Conservation (phyloP, 2,113 vertebrate species). For the Deroptyus accipitrinus region DNA sequence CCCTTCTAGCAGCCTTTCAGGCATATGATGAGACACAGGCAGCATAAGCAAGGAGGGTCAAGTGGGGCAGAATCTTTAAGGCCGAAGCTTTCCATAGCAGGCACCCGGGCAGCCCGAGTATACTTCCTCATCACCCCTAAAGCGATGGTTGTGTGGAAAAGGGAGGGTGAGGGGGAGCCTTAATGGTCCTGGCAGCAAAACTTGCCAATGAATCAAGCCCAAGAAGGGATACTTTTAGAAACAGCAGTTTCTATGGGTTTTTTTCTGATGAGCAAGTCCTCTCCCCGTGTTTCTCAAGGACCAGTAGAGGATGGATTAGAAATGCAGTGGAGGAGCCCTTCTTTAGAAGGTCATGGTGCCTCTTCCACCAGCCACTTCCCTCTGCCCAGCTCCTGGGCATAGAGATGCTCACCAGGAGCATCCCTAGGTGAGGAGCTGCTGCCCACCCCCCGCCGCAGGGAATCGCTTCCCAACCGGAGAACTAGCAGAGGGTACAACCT, state of each 20-base stretch:
- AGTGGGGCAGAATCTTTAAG: neutral
- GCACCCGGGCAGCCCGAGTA: accelerated
- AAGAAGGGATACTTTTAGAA: neutral
- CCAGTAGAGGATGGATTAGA: accelerated
- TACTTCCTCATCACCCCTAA: neutral
- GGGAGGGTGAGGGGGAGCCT: neutral
- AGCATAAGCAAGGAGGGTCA: neutral
- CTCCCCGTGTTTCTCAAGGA: neutral
- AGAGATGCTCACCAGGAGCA: neutral
- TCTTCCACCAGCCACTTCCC: neutral
- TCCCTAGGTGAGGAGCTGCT: neutral
- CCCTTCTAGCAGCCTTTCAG: neutral
- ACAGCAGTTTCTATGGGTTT: accelerated
- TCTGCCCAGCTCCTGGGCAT: accelerated
- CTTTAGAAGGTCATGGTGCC: neutral
- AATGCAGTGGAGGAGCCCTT: neutral
- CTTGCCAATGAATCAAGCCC: neutral
- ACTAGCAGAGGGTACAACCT: accelerated
- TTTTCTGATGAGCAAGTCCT: neutral
- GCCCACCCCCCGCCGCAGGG: neutral
- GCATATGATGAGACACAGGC: neutral
- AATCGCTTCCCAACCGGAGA: accelerated
- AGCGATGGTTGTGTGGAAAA: neutral
- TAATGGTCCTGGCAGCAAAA: neutral
- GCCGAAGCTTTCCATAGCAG: neutral